These are phyloP conservation scores for Enteromius anoplus DNA, from an alignment of 2,797 vertebrate genomes.

Conservation along the genomic window DNA sequence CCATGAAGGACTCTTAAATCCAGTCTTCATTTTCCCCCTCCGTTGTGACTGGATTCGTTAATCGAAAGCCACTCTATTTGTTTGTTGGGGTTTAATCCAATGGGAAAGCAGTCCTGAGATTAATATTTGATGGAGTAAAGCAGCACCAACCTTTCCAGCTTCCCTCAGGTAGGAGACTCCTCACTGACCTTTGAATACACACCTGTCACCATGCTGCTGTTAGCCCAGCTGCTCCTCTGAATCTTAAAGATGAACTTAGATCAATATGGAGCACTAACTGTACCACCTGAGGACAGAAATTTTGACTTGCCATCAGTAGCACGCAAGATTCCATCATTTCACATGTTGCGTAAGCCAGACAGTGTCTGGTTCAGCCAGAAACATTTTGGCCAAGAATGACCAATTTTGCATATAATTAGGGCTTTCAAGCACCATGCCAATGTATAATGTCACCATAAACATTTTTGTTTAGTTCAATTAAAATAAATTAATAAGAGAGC, in stretches of 20 bases:
- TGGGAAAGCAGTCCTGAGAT: constrained; percentile 61
- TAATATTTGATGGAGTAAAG: constrained; percentile 73
- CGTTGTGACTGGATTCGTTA: constrained; percentile 22
- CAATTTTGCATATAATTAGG: neutral
- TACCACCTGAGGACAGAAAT: constrained; percentile 21
- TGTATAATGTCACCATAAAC: neutral
- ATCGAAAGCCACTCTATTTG: constrained; percentile 51
- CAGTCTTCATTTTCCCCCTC: neutral
- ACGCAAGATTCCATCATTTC: constrained; percentile 6
- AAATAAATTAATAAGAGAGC: neutral
- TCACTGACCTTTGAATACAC: constrained; percentile 71
- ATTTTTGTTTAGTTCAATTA: neutral
- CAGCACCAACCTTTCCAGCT: constrained; percentile 73
- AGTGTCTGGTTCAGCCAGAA: neutral
- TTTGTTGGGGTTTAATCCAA: constrained; percentile 62
- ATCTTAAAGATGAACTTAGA: constrained; percentile 45
- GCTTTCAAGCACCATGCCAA: neutral
- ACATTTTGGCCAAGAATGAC: neutral
- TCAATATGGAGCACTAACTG: constrained; percentile 46
- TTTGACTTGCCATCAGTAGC: constrained; percentile 11
- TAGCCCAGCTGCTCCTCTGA: constrained; percentile 48
- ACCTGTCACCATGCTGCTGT: constrained; percentile 58
- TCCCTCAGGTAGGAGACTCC: constrained; percentile 64
- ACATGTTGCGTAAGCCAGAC: neutral
- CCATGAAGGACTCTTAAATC: constrained; percentile 13